phyloP scores from a whole-genome alignment of 2,888 invertebrate species.

The Strigamia crassipes region DNA sequence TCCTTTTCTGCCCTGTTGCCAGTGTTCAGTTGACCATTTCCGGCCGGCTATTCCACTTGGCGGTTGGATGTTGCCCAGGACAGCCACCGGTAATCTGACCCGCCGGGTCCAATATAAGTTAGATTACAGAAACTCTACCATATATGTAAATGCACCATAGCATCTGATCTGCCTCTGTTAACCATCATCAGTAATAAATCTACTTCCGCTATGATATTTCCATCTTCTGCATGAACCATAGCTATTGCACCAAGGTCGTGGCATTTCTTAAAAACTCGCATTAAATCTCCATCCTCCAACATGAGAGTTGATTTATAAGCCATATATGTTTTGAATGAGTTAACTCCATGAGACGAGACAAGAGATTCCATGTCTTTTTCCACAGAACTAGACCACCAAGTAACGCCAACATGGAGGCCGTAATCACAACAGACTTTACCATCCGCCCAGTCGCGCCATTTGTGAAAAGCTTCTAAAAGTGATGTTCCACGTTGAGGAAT shows the following conservation, averaged over 20 bases:
- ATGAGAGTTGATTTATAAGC: constrained; percentile 90
- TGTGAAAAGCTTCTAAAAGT: constrained; percentile 84
- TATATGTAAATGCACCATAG: too few relatives aligned
- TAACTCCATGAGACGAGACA: constrained; percentile 68
- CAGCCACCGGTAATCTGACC: too few relatives aligned
- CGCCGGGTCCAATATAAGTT: too few relatives aligned
- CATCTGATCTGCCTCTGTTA: too few relatives aligned
- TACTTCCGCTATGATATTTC: constrained; percentile 83
- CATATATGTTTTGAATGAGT: constrained; percentile 99
- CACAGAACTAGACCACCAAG: constrained; percentile 43
- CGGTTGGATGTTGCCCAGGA: too few relatives aligned
- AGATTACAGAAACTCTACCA: too few relatives aligned
- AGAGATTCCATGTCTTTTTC: constrained; percentile 50
- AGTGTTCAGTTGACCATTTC: too few relatives aligned
- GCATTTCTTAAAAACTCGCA: constrained; percentile 82
- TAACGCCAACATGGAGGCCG: constrained; percentile 83
- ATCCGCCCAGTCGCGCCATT: constrained; percentile 90
- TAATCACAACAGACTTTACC: constrained; percentile 98
- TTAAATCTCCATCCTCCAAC: constrained; percentile 87
- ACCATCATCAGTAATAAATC: too few relatives aligned
- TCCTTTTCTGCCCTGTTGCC: too few relatives aligned
- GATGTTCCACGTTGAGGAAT: constrained; percentile 82
- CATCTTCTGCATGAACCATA: constrained; percentile 97
- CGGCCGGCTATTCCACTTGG: too few relatives aligned
- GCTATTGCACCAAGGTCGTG: constrained; percentile 84